A percentile compares a stretch with the other conserved stretches of the same genome.
phyloP scores from a whole-genome alignment of 2,797 vertebrate genomes.

The Cynodonichthys magdalenae region DNA sequence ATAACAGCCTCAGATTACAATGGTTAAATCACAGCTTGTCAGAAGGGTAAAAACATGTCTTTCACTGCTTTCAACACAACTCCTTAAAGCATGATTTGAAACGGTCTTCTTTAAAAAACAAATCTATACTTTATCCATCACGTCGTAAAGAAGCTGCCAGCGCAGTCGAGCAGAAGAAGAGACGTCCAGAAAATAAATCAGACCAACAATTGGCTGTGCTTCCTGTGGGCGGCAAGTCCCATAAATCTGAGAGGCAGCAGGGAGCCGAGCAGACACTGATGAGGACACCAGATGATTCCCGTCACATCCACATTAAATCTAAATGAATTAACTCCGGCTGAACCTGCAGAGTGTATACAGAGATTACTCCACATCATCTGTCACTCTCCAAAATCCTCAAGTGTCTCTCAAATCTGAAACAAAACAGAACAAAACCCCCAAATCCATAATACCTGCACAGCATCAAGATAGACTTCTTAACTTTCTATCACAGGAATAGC shows the following conservation, averaged over 20 bases:
- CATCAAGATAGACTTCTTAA: conserved; percentile 15
- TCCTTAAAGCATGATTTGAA: conserved; percentile 30
- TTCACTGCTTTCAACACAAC: conserved; percentile 8
- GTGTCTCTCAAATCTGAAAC: neutral
- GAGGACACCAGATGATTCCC: conserved; percentile 71
- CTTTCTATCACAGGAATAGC: conserved; percentile 20
- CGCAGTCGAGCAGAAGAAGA: conserved; percentile 22
- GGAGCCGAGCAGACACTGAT: conserved; percentile 62
- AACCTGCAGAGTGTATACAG: conserved; percentile 23
- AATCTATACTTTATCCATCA: conserved; percentile 34
- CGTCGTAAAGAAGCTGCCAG: conserved; percentile 21
- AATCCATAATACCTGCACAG: conserved; percentile 19
- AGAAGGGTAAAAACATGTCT: conserved; percentile 21
- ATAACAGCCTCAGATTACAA: conserved; percentile 23
- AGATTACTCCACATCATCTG: conserved; percentile 13
- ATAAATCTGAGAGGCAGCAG: conserved; percentile 66
- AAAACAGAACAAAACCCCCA: conserved; percentile 14
- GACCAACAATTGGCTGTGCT: conserved; percentile 66
- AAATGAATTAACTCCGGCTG: conserved; percentile 28
- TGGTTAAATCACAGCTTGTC: conserved; percentile 3
- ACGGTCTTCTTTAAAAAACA: conserved; percentile 19
- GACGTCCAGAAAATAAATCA: conserved; percentile 65
- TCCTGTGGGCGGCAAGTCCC: conserved; percentile 58
- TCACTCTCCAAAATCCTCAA: neutral
- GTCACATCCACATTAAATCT: conserved; percentile 45